Base-by-base conservation (phyloP, 2,888 invertebrate genomes). In the Tiliacea aurago region DNA sequence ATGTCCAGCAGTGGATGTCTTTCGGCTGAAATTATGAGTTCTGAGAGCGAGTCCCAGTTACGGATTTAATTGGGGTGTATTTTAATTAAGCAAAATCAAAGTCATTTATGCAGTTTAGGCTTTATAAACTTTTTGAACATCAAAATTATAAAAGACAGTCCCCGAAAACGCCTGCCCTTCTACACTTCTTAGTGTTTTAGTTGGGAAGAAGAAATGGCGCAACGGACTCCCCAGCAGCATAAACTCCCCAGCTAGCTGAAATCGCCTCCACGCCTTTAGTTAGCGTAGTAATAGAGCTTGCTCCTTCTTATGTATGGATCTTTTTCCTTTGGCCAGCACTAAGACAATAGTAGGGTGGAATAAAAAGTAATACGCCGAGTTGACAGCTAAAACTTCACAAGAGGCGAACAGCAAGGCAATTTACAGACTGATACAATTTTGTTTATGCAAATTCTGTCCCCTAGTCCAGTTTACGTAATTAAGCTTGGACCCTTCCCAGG, bases 381-480 rank as follows among this genome's bases (percentile, higher is more conserved):
- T 20, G 18, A 1, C 11, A 18, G 9, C 45, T 20, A 6, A 47
- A 45, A 37, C 59, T 53, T 53, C n/a, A 23, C 11, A 47, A 73
- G n/a, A 45, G 15, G 56, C 4, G 18, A 10, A 0, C 1, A 59
- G 23, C 15, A 20, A 53, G 37, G 68, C 51, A 41, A 53, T 53
- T 41, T 68, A 53, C 37, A 68, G 18, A n/a, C 47, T 45, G n/a
- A 53, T 61, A 75, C 59, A 75, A 61, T 75, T 75, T 75, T 53
- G 59, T 75, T 68, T 53, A 75, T 74, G 75, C 59, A 74, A 74
- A 74, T 74, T 66, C 43, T 0, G 51, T 59, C 45, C 45, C 37
- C 9, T 0, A 43, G 67, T 64, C 55, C 67, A 59, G 74, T 74
- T 67, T 45, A 74, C 33, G 28, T 74, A 75, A 75, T 75, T 75